Evolutionary conservation across 2,113 vertebrate genomes (phyloP).

Genomic region (human): GRCh38 chrX:11915001-11915500

Average conservation of each 20-base stretch:
- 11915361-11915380: constrained; percentile 10
- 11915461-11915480: not conserved
- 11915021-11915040: constrained; percentile 43
- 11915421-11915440: not conserved
- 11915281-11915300: constrained; percentile 38
- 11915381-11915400: not conserved
- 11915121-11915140: constrained; percentile 51
- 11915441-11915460: not conserved
- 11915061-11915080: not conserved
- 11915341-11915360: not conserved
- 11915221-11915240: not conserved
- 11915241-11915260: constrained; percentile 3
- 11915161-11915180: constrained; percentile 53
- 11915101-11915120: not conserved
- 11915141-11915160: constrained; percentile 55
- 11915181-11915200: constrained; percentile 43
- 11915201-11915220: constrained; percentile 21
- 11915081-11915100: constrained; percentile 34
- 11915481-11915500: not conserved
- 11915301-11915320: constrained; percentile 4
- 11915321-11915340: not conserved
- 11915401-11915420: not conserved
- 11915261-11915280: not conserved
- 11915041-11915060: constrained; percentile 38
- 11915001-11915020: not conserved